Conservation (phyloP, 2,113 vertebrate genomes). For the Petrocephalus zakoni region DNA sequence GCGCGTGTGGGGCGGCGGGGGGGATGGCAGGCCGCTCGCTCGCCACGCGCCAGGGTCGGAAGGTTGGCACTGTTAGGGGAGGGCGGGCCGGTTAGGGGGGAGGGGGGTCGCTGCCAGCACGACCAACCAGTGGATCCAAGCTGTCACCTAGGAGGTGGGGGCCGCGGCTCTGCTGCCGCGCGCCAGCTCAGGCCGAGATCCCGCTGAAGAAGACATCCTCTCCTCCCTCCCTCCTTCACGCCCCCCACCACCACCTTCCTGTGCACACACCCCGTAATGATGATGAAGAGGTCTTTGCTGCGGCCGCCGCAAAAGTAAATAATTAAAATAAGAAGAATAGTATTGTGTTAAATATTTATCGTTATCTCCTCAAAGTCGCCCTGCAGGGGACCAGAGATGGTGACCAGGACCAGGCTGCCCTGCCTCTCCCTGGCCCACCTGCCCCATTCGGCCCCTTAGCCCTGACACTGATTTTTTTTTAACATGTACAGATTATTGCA, state of each 20-base stretch:
- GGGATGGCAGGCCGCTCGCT: constrained; percentile 54
- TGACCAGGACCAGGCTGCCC: constrained; percentile 30
- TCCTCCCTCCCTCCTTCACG: neutral
- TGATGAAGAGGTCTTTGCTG: constrained; percentile 17
- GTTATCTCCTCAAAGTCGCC: neutral
- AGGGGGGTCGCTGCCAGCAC: constrained; percentile 32
- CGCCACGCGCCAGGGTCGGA: constrained; percentile 42
- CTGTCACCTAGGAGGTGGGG: constrained; percentile 44
- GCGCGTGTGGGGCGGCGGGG: neutral
- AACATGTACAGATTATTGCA: constrained; percentile 47
- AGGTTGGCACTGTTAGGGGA: too few species aligned
- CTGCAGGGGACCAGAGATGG: constrained; percentile 48
- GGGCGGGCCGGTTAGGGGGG: neutral
- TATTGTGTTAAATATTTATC: constrained; percentile 31
- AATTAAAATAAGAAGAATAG: constrained; percentile 14
- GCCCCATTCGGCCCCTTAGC: neutral
- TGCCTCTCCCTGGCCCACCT: neutral
- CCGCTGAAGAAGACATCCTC: neutral
- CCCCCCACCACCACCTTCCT: neutral
- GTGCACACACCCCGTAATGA: constrained; percentile 9
- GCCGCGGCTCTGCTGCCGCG: neutral
- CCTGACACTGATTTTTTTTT: constrained; percentile 44
- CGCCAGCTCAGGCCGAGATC: neutral
- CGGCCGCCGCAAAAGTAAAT: constrained; percentile 8
- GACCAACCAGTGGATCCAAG: constrained; percentile 37